phyloP scores from a whole-genome alignment of 2,797 vertebrate species.

The Anolis apletophallus region DNA sequence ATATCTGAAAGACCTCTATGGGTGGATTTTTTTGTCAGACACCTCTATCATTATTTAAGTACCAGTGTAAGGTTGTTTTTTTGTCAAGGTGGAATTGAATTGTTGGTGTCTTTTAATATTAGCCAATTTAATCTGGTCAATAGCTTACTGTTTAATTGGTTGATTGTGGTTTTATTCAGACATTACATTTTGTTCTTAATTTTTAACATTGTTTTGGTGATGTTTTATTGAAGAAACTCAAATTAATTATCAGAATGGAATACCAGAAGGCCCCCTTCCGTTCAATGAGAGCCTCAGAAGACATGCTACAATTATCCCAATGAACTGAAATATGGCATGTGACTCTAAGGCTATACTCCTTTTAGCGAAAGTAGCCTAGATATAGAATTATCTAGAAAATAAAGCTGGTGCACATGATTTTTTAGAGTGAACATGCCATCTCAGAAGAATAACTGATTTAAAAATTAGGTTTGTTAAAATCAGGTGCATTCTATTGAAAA shows the following conservation, averaged over 20 bases:
- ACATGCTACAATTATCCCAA: background rate
- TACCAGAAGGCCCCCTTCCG: background rate
- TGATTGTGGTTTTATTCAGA: no score
- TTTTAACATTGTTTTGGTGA: no score
- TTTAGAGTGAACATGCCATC: background rate
- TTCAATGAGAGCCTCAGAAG: background rate
- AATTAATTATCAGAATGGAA: background rate
- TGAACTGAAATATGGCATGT: background rate
- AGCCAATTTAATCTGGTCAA: background rate
- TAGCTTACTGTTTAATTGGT: background rate
- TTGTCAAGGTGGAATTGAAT: background rate
- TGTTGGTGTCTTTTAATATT: background rate
- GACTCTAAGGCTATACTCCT: background rate
- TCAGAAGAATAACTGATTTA: background rate
- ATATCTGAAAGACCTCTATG: background rate
- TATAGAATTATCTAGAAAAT: background rate
- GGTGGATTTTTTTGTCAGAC: background rate
- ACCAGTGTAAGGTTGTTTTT: background rate
- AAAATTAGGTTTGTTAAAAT: constrained; percentile 2
- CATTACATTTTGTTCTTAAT: background rate
- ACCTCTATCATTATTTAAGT: background rate
- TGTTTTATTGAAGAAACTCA: background rate
- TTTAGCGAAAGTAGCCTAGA: background rate
- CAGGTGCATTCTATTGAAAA: background rate
- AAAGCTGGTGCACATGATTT: background rate